Conservation (phyloP, 2,888 invertebrate species). For the Himalopsyche anomala region DNA sequence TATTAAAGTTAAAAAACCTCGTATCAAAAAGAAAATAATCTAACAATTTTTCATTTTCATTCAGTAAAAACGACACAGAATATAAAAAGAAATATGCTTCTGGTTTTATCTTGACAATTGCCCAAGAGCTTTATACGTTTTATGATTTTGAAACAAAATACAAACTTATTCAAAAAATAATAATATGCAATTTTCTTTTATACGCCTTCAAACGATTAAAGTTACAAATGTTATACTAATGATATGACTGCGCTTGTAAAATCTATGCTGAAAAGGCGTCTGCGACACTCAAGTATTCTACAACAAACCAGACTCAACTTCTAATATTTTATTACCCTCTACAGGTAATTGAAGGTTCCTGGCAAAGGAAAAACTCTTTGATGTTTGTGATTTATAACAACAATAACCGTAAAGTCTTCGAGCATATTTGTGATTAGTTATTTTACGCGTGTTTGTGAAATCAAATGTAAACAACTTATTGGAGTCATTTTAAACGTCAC, state of each 20-base stretch:
- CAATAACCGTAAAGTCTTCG: not conserved
- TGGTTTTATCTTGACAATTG: too few species aligned
- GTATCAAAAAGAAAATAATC: too few species aligned
- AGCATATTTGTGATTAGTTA: not conserved
- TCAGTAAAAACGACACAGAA: too few species aligned
- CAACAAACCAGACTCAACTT: not conserved
- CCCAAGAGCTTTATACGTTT: too few species aligned
- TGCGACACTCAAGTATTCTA: not conserved
- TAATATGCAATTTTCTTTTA: too few species aligned
- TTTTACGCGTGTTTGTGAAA: not conserved
- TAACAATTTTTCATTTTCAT: too few species aligned
- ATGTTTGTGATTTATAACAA: conserved; percentile 6
- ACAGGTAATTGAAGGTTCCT: not conserved
- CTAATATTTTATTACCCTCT: not conserved
- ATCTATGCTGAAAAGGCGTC: not conserved
- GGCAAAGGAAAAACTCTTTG: conserved; percentile 13
- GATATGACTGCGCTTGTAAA: not conserved
- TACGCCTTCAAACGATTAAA: not conserved
- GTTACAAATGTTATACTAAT: not conserved
- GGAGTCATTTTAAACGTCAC: too few species aligned
- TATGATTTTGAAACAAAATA: too few species aligned
- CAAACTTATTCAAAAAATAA: too few species aligned
- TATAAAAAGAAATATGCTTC: too few species aligned
- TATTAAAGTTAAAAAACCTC: too few species aligned
- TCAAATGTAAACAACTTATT: too few species aligned